These are phyloP conservation scores for Gallinago nigripennis DNA, from an alignment of 2,797 vertebrate species.

Conservation along the genomic window DNA sequence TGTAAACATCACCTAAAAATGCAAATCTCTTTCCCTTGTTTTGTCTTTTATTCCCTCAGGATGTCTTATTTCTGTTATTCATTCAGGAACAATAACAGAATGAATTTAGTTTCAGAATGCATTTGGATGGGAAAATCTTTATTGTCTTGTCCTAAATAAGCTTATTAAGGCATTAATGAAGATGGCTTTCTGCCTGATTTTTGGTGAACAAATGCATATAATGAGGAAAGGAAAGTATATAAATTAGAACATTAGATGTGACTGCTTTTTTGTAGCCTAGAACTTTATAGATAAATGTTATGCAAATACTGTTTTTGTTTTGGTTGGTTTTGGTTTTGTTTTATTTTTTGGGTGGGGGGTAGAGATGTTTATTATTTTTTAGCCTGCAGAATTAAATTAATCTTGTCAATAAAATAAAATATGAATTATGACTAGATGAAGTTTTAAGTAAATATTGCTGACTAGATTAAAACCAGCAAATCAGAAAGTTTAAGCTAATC, in stretches of 20 bases:
- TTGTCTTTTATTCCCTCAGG: not conserved
- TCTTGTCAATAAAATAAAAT: not conserved
- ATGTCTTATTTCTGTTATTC: not conserved
- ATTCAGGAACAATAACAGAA: not conserved
- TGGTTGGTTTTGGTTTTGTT: no score
- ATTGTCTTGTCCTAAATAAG: not conserved
- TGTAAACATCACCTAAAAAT: not conserved
- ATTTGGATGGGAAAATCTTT: not conserved
- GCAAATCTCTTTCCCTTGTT: not conserved
- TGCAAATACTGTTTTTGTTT: not conserved
- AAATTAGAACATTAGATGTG: not conserved
- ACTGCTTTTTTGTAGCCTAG: not conserved
- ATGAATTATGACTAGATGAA: not conserved
- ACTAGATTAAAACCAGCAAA: not conserved
- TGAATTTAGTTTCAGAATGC: not conserved
- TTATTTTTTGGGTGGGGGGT: accelerated
- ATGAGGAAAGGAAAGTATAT: not conserved
- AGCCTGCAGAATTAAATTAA: not conserved
- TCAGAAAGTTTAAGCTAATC: not conserved
- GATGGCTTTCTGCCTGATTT: not conserved
- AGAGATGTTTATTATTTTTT: not conserved
- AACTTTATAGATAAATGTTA: not conserved
- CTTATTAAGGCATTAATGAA: not conserved
- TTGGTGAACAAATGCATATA: not conserved
- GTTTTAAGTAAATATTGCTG: not conserved